Evolutionary conservation across 2,113 vertebrate species (phyloP).

Genomic region (Amia ocellicauda): DNA sequence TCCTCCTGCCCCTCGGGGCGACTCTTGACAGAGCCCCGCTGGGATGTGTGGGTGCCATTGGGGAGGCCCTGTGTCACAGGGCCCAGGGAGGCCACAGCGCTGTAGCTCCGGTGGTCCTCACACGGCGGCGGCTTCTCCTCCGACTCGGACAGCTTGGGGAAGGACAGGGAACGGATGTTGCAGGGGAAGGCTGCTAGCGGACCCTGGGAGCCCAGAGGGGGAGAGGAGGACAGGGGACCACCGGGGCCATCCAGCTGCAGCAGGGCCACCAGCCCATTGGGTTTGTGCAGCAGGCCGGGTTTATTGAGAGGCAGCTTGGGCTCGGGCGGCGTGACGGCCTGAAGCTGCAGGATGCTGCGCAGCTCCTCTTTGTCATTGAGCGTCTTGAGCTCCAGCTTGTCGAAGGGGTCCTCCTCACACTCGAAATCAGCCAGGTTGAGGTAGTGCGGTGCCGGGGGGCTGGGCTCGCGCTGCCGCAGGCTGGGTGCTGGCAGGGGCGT

Average conservation of each 20-base stretch:
- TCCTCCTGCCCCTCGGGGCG: slow-evolving; percentile 39
- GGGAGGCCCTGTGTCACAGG: slow-evolving; percentile 53
- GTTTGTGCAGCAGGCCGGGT: slow-evolving; percentile 75
- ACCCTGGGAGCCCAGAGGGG: slow-evolving; percentile 46
- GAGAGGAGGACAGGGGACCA: slow-evolving; percentile 72
- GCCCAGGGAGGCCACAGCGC: slow-evolving; percentile 34
- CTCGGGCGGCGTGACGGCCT: slow-evolving; percentile 56
- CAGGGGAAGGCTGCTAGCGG: slow-evolving; percentile 63
- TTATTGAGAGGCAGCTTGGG: slow-evolving; percentile 38
- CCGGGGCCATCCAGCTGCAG: slow-evolving; percentile 78
- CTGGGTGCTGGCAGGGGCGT: slow-evolving; percentile 87
- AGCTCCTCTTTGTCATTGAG: slow-evolving; percentile 92
- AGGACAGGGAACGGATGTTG: slow-evolving; percentile 94
- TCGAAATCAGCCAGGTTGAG: slow-evolving; percentile 96
- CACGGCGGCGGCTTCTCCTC: slow-evolving; percentile 59
- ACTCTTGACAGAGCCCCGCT: slow-evolving; percentile 27
- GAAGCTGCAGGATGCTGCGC: slow-evolving; percentile 83
- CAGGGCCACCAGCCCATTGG: slow-evolving; percentile 86
- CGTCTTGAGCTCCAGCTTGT: slow-evolving; percentile 95
- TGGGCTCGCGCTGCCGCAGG: slow-evolving; percentile 71
- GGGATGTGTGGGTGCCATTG: slow-evolving; percentile 61
- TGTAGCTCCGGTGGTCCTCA: slow-evolving; percentile 31
- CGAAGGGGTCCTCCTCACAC: slow-evolving; percentile 94
- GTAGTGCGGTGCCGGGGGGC: slow-evolving; percentile 67
- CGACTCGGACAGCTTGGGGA: slow-evolving; percentile 90